Percentiles rank a stretch among this genome's conserved stretches.
These are phyloP conservation scores for Peromyscus eremicus DNA, from an alignment of 2,797 vertebrate species.

Conservation along the genomic window DNA sequence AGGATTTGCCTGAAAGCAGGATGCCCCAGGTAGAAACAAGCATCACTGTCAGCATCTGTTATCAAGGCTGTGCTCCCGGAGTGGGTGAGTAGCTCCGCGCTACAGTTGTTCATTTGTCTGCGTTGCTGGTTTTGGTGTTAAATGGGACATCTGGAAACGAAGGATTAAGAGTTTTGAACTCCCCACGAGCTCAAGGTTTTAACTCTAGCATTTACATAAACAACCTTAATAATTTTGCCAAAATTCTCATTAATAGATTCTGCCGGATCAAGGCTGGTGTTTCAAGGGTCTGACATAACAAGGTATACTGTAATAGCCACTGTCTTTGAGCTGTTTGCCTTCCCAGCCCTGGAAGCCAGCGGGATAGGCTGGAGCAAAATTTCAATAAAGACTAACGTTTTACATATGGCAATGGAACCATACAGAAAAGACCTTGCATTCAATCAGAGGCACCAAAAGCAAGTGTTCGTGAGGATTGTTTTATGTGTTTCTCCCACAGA, in stretches of 20 bases:
- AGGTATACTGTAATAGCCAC: conserved; percentile 52
- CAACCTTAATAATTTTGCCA: conserved; percentile 64
- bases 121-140: conserved; percentile 57
- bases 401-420: conserved; percentile 32
- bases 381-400: conserved; percentile 66
- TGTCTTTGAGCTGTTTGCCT: conserved; percentile 44
- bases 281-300: conserved; percentile 36
- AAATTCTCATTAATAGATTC: conserved; percentile 53
- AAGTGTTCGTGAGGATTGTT: conserved; percentile 52
- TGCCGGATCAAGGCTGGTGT: conserved; percentile 5
- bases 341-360: conserved; percentile 11
- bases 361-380: conserved; percentile 34
- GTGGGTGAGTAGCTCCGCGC: not conserved
- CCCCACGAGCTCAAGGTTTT: conserved; percentile 36
- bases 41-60: not conserved
- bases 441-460: conserved; percentile 50
- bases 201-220: conserved; percentile 44
- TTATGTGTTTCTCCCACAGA: conserved; percentile 49
- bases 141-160: conserved; percentile 56
- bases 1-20: not conserved
- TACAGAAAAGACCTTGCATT: conserved; percentile 50
- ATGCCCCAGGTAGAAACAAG: not conserved
- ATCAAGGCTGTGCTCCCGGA: conserved; percentile 13
- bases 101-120: not conserved
- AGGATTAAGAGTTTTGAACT: conserved; percentile 54